Conservation (phyloP, 2,888 invertebrate genomes). For the Azorinus chamasolen region DNA sequence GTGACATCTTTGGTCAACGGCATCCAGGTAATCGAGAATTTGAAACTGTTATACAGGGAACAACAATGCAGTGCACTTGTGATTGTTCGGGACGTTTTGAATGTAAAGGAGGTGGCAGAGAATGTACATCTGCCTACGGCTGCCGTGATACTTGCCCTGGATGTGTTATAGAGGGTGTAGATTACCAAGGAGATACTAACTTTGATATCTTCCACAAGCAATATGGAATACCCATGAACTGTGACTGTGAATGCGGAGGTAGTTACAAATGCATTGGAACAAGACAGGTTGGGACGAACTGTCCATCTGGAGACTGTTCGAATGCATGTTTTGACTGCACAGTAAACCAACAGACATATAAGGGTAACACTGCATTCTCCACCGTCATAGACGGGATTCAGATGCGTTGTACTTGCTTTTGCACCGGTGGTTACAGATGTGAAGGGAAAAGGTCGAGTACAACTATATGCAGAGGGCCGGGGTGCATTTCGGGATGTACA, state of each 20-base stretch:
- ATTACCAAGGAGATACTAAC: constrained; percentile 32
- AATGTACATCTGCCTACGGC: constrained; percentile 45
- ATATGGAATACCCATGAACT: constrained; percentile 47
- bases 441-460: constrained; percentile 28
- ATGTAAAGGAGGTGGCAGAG: constrained; percentile 33
- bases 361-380: constrained; percentile 32
- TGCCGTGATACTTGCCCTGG: constrained; percentile 50
- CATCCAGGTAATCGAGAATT: constrained; percentile 65
- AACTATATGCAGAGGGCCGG: constrained; percentile 28
- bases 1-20: constrained; percentile 26
- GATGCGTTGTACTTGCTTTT: constrained; percentile 51
- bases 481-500: constrained; percentile 40
- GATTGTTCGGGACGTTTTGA: constrained; percentile 55
- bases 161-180: constrained; percentile 70
- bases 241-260: constrained; percentile 63
- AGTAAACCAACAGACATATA: constrained; percentile 30
- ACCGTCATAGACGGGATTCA: constrained; percentile 37
- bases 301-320: constrained; percentile 21
- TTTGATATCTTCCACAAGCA: constrained; percentile 55
- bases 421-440: constrained; percentile 59
- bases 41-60: constrained; percentile 25
- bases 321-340: constrained; percentile 41
- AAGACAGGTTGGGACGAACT: constrained; percentile 10
- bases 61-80: constrained; percentile 56
- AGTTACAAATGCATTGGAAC: constrained; percentile 35